Base-by-base conservation (phyloP, 2,113 vertebrate genomes). In the Microcebus lehilahytsara region DNA sequence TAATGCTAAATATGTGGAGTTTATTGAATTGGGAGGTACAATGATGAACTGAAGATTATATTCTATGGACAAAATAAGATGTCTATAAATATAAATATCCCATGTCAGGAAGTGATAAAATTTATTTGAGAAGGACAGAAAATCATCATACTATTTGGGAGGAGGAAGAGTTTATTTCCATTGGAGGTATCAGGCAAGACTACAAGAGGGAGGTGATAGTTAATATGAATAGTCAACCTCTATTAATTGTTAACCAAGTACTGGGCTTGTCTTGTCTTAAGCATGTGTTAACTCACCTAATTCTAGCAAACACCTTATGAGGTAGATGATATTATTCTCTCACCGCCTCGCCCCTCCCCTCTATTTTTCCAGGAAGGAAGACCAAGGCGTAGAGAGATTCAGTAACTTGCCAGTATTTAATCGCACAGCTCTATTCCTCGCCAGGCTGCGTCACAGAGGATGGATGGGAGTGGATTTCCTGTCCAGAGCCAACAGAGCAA, bases 51-150 rank as follows among this genome's bases (percentile, higher is more conserved):
- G 83, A 94, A 85, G 10, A 12, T 85, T 84, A 42, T 46, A 34
- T 80, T 92, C 53, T 93, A 40, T 17, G 56, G n/a, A 58, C 37
- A 51, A 89, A 90, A 84, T 75, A 90, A 85, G 8, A 19, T 66
- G 20, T 78, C 56, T 64, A 62, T 87, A 86, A 83, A 97, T 74
- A 88, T 53, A 95, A 85, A 85, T 88, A 91, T 46, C 22, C 85
- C 53, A 46, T 89, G 46, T 17, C 67, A 81, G 53, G 46, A 94
- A 83, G 74, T 86, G 91, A 86, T 87, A 75, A 40, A 83, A 95
- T n/a, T 85, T 22, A 89, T 81, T 95, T 74, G 88, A 53, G 85
- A 58, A 89, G 19, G 34, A 96, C 7, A 42, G n/a, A 64, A 75
- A 67, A 11, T 85, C 14, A 60, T 53, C n/a, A 16, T 27, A 37